A percentile compares a stretch with the other conserved stretches of the same genome.
Evolutionary conservation across 2,888 invertebrate species (phyloP).

Genomic region (Apodemia mormo): DNA sequence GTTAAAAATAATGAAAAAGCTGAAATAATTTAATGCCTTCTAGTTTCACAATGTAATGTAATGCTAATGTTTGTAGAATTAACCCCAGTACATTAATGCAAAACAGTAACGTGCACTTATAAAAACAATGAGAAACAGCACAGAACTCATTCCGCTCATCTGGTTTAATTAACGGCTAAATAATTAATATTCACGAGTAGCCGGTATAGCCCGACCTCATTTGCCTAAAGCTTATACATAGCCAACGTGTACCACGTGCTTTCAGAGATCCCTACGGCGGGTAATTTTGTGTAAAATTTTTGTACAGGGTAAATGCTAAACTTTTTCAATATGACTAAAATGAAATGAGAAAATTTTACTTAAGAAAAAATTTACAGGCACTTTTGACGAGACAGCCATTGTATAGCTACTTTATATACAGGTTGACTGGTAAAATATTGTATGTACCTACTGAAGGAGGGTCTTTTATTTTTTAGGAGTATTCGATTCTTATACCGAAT

Average conservation of each 20-base stretch:
- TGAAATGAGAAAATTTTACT: neutral
- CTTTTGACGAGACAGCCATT: no score
- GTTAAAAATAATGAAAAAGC: no score
- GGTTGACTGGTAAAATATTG: no score
- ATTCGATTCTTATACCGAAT: no score
- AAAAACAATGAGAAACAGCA: slow-evolving; percentile 9
- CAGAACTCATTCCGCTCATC: slow-evolving; percentile 28
- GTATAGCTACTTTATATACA: no score
- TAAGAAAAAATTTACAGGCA: no score
- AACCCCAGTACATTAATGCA: neutral
- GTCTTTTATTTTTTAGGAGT: no score
- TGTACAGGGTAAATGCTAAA: neutral
- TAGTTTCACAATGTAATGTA: neutral
- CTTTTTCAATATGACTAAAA: neutral
- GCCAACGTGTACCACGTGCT: neutral
- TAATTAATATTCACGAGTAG: slow-evolving; percentile 33
- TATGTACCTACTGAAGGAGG: no score
- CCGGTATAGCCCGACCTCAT: slow-evolving; percentile 21
- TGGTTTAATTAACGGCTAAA: slow-evolving; percentile 30
- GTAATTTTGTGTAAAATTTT: neutral
- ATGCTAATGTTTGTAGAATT: neutral
- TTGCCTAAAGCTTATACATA: slow-evolving; percentile 19
- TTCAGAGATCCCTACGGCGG: neutral
- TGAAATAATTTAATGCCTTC: no score
- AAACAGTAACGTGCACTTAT: slow-evolving; percentile 8